Conservation (phyloP, 2,113 vertebrate species). For the Saimiri boliviensis region DNA sequence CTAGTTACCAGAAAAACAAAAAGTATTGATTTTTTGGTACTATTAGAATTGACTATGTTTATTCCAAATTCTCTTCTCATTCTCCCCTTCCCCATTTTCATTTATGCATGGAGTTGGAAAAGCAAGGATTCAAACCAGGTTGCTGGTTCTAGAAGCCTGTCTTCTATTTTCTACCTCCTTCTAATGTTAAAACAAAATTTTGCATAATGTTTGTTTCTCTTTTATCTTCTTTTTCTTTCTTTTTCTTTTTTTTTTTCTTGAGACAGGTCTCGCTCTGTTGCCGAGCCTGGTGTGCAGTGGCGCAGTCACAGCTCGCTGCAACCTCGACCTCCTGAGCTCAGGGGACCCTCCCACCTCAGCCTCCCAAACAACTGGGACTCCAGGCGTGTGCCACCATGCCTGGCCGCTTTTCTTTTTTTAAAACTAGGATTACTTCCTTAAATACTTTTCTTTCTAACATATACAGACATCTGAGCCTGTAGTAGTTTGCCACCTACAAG, state of each 20-base stretch:
- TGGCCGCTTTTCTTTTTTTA: not conserved
- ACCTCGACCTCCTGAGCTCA: not conserved
- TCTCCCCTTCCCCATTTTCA: not conserved
- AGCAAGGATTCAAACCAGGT: not conserved
- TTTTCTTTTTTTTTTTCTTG: not conserved
- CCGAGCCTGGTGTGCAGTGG: not conserved
- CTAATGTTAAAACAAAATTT: not conserved
- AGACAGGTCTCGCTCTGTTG: not conserved
- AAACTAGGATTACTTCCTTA: conserved; percentile 12
- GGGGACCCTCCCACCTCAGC: not conserved
- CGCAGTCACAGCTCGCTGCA: not conserved
- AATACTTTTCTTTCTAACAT: not conserved
- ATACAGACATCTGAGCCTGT: not conserved
- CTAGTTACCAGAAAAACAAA: not conserved
- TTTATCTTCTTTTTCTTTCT: not conserved
- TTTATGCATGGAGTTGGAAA: not conserved
- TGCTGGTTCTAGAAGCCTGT: not conserved
- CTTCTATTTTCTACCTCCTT: not conserved
- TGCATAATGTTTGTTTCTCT: not conserved
- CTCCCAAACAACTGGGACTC: not conserved
- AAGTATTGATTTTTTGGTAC: not conserved
- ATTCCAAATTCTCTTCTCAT: not conserved
- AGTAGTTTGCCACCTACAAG: not conserved
- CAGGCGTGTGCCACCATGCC: not conserved
- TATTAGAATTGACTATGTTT: not conserved